These are phyloP conservation scores for Gephyroberyx darwinii DNA, from an alignment of 2,797 vertebrate genomes.

Conservation along the genomic window DNA sequence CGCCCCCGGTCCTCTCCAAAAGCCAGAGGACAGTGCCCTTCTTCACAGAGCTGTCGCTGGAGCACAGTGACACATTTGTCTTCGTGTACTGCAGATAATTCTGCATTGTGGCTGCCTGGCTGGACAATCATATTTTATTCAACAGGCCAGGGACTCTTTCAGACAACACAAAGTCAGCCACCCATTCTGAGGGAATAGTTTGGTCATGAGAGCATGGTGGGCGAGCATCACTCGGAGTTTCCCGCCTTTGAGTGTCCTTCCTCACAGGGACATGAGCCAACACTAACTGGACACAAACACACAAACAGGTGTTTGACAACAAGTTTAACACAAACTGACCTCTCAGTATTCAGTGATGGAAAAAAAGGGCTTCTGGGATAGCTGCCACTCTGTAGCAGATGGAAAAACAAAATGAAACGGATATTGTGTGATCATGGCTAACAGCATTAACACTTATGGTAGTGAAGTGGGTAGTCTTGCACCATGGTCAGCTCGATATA, in stretches of 20 bases:
- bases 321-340: conserved; percentile 39
- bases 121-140: conserved; percentile 83
- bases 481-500: neutral
- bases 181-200: conserved; percentile 60
- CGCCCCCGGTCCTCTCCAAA: conserved; percentile 56
- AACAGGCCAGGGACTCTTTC: conserved; percentile 62
- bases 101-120: conserved; percentile 57
- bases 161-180: conserved; percentile 65
- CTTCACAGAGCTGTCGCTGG: conserved; percentile 61
- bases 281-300: conserved; percentile 22
- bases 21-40: conserved; percentile 78
- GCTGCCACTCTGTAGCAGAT: neutral
- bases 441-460: no score
- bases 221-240: conserved; percentile 34
- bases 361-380: neutral
- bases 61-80: conserved; percentile 82
- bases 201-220: conserved; percentile 69
- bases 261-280: conserved; percentile 23
- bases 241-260: conserved; percentile 7
- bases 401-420: no score
- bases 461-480: neutral
- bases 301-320: neutral
- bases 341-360: neutral
- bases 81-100: conserved; percentile 56
- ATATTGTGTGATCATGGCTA: no score